Evolutionary conservation across 92 coral and sea anemone species (phyloP).

Genomic region (Bergia puertoricense): DNA sequence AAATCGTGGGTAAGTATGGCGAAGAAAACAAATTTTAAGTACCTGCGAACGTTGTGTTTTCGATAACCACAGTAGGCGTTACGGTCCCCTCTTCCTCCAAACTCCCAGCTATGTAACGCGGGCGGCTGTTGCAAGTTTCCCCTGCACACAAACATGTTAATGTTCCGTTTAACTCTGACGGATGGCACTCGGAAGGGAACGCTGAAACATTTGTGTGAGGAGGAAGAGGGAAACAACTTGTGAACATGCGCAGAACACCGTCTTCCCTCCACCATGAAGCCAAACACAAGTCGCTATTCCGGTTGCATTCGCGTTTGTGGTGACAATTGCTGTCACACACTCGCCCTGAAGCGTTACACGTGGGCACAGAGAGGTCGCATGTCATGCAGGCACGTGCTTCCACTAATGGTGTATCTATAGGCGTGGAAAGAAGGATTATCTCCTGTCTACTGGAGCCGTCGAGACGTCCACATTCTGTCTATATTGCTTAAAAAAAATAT

Average conservation of each 20-base stretch:
- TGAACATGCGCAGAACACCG: conserved; percentile 33
- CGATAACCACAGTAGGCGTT: neutral
- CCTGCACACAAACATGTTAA: conserved; percentile 22
- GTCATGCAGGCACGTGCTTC: conserved; percentile 37
- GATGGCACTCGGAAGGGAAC: neutral
- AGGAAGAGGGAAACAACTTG: conserved; percentile 25
- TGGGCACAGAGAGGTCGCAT: conserved; percentile 23
- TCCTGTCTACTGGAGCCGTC: neutral
- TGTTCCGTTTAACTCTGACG: conserved; percentile 14
- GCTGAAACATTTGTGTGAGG: conserved; percentile 19
- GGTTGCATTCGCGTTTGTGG: conserved; percentile 35
- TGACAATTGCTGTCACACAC: conserved; percentile 42
- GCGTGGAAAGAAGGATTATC: neutral
- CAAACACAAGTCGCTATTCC: conserved; percentile 32
- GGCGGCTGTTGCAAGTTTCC: conserved; percentile 5
- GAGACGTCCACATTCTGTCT: neutral
- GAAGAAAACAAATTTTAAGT: neutral
- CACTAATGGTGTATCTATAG: conserved; percentile 4
- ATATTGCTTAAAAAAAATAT: neutral
- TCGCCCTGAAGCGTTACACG: conserved; percentile 31
- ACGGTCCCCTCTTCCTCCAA: neutral
- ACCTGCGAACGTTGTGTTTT: conserved; percentile 25
- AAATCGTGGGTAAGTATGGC: too few species aligned
- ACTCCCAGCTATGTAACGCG: neutral
- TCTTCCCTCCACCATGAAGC: conserved; percentile 36